Base-by-base conservation (phyloP, 2,888 invertebrate species). In the Glaucopsyche alexis region DNA sequence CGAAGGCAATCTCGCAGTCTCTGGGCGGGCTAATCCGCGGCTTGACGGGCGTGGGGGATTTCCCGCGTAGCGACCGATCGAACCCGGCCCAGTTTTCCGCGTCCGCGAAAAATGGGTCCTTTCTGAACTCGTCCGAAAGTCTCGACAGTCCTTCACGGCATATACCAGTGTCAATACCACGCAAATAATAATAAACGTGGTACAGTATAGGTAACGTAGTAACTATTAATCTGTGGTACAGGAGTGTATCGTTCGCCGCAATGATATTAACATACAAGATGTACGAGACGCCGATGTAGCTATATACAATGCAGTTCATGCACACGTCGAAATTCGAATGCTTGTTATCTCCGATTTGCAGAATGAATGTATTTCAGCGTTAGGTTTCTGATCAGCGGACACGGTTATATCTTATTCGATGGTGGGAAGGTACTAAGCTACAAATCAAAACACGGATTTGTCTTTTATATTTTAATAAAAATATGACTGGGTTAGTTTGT, bases 1-100 rank as follows among this genome's bases (percentile, higher is more conserved):
- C 96, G 90, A 93, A 96, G 81, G 95, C 95, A 84, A 96, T 93
- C 91, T 96, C 95, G 83, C 94, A 94, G 85, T 95, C 94, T 79
- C 95, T 94, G 80, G 96, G 95, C 81, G 90, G 94, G 91, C 94
- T 95, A 85, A 94, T 94, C 87, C 95, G 95, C 82, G 94, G 94
- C 94, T 96, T 96, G 86, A 94, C 95, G 73, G 96, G 96, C 82
- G 96, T 96, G 81, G 96, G 95, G 77, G 95, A 95, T 83, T 86
- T 89, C 82, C 92, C 93, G 82, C 94, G 91, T 83, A 94, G 93
- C 81, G 94, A 93, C 79, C 94, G 94, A 90, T 94, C 94, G 93
- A 93, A 92, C 91, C 82, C 87, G 80, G 88, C 84, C 91, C 93
- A 93, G 85, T 91, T 92, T 85, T 91, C 91, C 80, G 91, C 93